Conservation (phyloP, 2,888 invertebrate genomes). For the Drosophila maculinotata region DNA sequence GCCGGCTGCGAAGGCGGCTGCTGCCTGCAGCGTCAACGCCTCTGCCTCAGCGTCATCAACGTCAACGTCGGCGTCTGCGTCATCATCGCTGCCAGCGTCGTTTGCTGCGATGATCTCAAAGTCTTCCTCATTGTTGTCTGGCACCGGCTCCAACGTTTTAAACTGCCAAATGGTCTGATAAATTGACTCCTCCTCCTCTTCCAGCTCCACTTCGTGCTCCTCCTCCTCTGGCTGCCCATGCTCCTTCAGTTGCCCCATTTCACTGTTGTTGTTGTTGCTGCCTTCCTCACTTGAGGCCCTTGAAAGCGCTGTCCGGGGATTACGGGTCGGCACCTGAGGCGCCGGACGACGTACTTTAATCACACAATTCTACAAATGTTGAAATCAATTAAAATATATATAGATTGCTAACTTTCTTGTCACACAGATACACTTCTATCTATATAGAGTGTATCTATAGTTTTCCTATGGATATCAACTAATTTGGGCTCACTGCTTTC, state of each 20-base stretch:
- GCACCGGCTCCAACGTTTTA: conserved; percentile 76
- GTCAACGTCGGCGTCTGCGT: conserved; percentile 27
- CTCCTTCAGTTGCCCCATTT: conserved; percentile 4
- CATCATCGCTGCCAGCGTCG: conserved; percentile 35
- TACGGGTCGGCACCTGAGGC: conserved; percentile 68
- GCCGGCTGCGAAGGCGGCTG: conserved; percentile 64
- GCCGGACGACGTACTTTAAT: conserved; percentile 67
- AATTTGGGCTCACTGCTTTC: too few relatives aligned
- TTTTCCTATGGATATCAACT: too few relatives aligned
- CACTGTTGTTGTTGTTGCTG: conserved; percentile 19
- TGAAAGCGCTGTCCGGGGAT: conserved; percentile 66
- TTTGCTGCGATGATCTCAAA: conserved; percentile 52
- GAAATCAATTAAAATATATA: not conserved
- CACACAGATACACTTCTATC: conserved; percentile 2
- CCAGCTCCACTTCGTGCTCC: conserved; percentile 3
- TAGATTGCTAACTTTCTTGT: not conserved
- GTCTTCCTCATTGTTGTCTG: conserved; percentile 47
- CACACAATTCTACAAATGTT: conserved; percentile 52
- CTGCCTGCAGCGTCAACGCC: conserved; percentile 56
- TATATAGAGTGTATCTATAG: too few relatives aligned
- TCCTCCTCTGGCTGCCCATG: conserved; percentile 2
- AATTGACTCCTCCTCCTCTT: conserved; percentile 81
- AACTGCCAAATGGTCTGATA: conserved; percentile 85
- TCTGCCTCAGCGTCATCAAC: conserved; percentile 45
- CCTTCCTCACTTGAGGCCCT: conserved; percentile 24